phyloP scores from a whole-genome alignment of 2,888 invertebrate species.

The Phrixothrix hirtus region DNA sequence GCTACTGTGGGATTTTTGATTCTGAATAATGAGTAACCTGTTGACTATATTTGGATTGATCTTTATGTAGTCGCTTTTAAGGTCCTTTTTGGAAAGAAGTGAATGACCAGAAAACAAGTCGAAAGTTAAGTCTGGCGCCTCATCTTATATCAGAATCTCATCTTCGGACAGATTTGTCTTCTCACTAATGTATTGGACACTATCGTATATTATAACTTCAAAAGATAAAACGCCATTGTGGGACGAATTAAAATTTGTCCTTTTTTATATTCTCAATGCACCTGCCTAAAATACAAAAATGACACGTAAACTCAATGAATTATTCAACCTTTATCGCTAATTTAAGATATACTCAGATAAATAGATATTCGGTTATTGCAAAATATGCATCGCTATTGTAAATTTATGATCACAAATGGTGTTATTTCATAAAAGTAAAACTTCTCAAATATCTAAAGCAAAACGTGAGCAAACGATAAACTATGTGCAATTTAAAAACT shows the following conservation, averaged over 20 bases:
- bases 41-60: conserved; percentile 3
- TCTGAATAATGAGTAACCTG: conserved; percentile 14
- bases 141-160: conserved; percentile 30
- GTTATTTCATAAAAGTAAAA: no score
- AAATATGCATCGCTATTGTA: no score
- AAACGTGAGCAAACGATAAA: no score
- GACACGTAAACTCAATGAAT: no score
- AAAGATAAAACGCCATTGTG: neutral
- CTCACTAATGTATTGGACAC: neutral
- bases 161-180: conserved; percentile 33
- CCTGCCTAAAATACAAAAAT: neutral
- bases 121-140: conserved; percentile 34
- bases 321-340: no score
- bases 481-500: no score
- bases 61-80: conserved; percentile 8
- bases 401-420: no score
- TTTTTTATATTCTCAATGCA: neutral
- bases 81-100: conserved; percentile 14
- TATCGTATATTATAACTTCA: neutral
- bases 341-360: no score
- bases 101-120: conserved; percentile 37
- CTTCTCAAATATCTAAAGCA: no score
- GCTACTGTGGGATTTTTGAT: conserved; percentile 20
- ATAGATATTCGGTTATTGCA: no score
- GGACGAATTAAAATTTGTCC: neutral